A percentile compares a stretch with the other conserved stretches of the same genome.
phyloP scores from a whole-genome alignment of 2,797 vertebrate species.

The Lates japonicus region DNA sequence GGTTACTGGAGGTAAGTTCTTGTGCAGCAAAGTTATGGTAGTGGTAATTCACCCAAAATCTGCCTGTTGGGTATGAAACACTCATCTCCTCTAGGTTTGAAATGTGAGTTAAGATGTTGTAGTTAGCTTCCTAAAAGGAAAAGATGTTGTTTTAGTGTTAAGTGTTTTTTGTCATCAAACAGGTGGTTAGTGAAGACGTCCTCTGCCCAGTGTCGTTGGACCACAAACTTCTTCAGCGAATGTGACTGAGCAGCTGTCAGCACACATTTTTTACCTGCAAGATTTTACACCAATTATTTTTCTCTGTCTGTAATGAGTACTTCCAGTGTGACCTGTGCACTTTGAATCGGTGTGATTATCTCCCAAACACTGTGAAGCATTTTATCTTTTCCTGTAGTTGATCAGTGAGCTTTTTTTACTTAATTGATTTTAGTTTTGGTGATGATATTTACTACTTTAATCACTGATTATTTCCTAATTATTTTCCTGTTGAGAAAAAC shows the following conservation, averaged over 20 bases:
- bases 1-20: constrained; percentile 47
- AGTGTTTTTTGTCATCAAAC: background rate
- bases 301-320: background rate
- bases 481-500: too few species aligned
- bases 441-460: too few species aligned
- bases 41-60: background rate
- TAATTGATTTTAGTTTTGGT: background rate
- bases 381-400: background rate
- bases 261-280: background rate
- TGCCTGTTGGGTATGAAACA: background rate
- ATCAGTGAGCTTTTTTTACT: background rate
- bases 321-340: background rate
- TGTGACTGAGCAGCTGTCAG: background rate
- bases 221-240: fast-evolving
- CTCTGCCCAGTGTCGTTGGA: fast-evolving
- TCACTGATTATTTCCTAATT: too few species aligned
- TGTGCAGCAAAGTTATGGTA: background rate
- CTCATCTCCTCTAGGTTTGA: background rate
- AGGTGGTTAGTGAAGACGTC: fast-evolving
- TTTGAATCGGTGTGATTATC: background rate
- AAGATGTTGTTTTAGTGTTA: background rate
- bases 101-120: background rate
- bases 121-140: too few species aligned
- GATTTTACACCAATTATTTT: background rate
- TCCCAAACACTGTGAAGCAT: background rate